phyloP scores from a whole-genome alignment of 2,113 vertebrate species.

The Pelodiscus sinensis region DNA sequence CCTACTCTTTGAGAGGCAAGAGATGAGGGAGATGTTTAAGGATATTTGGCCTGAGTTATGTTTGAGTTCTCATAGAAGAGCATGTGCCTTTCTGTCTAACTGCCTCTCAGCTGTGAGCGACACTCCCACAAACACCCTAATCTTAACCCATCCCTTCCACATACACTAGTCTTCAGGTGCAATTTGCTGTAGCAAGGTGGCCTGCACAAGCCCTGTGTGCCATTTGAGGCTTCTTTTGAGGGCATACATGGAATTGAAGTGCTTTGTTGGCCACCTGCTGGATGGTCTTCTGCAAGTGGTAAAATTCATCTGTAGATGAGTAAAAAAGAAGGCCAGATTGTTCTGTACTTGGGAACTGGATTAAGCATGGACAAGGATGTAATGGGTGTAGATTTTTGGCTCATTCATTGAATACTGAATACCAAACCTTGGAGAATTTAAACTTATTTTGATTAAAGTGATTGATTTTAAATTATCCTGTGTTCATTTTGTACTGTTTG shows the following conservation, averaged over 20 bases:
- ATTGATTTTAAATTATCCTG: constrained; percentile 65
- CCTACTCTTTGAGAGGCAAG: not conserved
- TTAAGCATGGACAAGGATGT: not conserved
- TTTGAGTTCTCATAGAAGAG: not conserved
- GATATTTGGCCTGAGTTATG: accelerated
- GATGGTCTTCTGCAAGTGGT: accelerated
- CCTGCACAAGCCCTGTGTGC: not conserved
- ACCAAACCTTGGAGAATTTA: constrained; percentile 27
- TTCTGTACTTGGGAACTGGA: not conserved
- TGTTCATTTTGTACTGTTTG: constrained; percentile 57
- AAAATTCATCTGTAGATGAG: accelerated
- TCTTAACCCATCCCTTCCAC: not conserved
- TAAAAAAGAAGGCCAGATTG: accelerated
- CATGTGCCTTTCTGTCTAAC: not conserved
- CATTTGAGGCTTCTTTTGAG: not conserved
- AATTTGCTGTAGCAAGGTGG: not conserved
- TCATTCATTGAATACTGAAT: not conserved
- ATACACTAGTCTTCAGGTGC: no score
- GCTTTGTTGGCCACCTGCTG: not conserved
- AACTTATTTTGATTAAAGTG: constrained; percentile 68
- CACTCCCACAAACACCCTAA: not conserved
- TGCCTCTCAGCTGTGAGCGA: not conserved
- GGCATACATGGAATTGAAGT: accelerated
- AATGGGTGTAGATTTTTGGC: not conserved
- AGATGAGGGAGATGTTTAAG: accelerated